Conservation (phyloP, 2,113 vertebrate genomes). For the Trogon surrucura region DNA sequence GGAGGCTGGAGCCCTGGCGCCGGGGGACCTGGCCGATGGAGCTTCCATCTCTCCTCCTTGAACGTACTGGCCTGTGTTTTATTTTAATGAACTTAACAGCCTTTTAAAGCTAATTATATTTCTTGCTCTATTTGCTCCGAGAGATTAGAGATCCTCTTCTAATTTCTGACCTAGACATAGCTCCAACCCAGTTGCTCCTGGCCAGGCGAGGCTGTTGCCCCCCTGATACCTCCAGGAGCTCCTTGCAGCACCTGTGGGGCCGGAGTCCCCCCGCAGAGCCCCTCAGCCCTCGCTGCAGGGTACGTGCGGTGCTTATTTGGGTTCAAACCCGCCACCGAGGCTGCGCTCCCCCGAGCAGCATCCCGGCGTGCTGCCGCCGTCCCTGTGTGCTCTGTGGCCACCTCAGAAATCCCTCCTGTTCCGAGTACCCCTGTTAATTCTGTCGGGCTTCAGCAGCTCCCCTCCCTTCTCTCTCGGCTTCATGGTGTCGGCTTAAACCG, state of each 20-base stretch:
- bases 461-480: neutral
- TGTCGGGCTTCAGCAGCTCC: neutral
- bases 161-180: neutral
- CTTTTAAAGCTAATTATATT: constrained; percentile 11
- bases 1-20: neutral
- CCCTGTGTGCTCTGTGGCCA: neutral
- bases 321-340: rapidly evolving
- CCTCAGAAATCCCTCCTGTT: neutral
- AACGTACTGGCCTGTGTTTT: rapidly evolving
- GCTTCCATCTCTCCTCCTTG: neutral
- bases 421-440: neutral
- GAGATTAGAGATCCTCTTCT: neutral
- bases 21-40: neutral
- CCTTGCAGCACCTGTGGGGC: neutral
- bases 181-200: neutral
- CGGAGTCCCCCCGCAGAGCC: neutral
- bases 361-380: rapidly evolving
- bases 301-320: rapidly evolving
- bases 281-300: rapidly evolving
- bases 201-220: neutral
- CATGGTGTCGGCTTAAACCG: rapidly evolving
- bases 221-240: rapidly evolving
- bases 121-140: neutral
- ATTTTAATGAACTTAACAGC: neutral
- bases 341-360: rapidly evolving